Percentiles rank a stretch among this genome's conserved stretches.
Evolutionary conservation across 2,113 vertebrate species (phyloP).

Genomic region (Pangasianodon hypophthalmus): DNA sequence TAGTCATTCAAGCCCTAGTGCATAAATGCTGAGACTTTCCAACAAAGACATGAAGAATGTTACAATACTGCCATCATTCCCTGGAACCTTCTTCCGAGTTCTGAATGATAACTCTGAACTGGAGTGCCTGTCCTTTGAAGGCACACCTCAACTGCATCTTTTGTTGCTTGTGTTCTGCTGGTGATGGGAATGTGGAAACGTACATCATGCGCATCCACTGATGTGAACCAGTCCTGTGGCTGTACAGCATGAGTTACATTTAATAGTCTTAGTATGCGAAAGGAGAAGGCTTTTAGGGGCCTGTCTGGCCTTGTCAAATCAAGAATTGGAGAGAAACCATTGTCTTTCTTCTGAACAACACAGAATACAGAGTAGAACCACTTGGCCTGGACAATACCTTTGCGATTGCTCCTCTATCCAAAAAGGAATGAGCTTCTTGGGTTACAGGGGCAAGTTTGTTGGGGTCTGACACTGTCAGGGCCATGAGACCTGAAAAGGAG

Average conservation of each 20-base stretch:
- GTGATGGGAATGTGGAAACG: neutral
- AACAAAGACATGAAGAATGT: neutral
- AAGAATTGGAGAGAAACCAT: neutral
- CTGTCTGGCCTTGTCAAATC: neutral
- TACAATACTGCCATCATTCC: neutral
- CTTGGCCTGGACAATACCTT: neutral
- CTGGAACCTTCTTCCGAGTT: neutral
- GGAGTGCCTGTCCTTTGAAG: neutral
- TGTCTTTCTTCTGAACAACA: neutral
- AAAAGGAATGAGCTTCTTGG: neutral
- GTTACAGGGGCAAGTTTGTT: neutral
- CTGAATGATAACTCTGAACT: neutral
- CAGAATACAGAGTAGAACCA: neutral
- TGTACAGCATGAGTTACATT: neutral
- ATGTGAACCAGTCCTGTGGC: neutral
- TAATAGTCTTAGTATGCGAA: neutral
- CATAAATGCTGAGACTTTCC: neutral
- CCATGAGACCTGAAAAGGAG: neutral
- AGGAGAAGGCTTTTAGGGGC: neutral
- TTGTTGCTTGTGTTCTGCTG: neutral
- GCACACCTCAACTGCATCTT: neutral
- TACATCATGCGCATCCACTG: neutral
- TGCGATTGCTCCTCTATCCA: neutral
- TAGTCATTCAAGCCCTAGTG: neutral
- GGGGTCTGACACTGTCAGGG: neutral